phyloP scores from a whole-genome alignment of 2,888 invertebrate species.

The Sturmia bella region DNA sequence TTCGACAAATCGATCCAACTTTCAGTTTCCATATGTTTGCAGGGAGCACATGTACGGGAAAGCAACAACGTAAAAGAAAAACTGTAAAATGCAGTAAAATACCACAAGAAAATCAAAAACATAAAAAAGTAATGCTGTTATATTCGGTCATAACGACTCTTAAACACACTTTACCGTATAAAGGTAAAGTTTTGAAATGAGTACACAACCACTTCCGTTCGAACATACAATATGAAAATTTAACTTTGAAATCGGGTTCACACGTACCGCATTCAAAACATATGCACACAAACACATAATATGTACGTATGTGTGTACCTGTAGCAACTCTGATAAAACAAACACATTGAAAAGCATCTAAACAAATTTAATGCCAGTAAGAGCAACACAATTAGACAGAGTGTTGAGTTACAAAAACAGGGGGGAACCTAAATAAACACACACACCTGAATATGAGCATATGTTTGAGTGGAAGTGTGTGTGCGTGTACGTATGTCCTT shows the following conservation, averaged over 20 bases:
- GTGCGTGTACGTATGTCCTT: not conserved
- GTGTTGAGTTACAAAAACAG: not conserved
- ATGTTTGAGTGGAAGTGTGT: no score
- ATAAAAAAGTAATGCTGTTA: slow-evolving; percentile 4
- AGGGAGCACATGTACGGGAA: no score
- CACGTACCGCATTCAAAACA: not conserved
- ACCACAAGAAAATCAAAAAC: slow-evolving; percentile 56
- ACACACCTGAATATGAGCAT: not conserved
- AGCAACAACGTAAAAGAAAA: slow-evolving; percentile 46
- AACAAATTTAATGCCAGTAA: slow-evolving; percentile 47
- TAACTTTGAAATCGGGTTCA: slow-evolving; percentile 48
- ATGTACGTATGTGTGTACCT: no score
- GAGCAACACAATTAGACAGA: not conserved
- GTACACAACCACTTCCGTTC: slow-evolving; percentile 20
- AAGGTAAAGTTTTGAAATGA: not conserved
- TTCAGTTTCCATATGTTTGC: no score
- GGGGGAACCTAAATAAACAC: not conserved
- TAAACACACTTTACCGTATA: not conserved
- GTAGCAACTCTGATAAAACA: slow-evolving; percentile 28
- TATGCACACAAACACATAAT: not conserved
- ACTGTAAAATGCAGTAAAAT: slow-evolving; percentile 54
- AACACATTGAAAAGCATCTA: slow-evolving; percentile 5
- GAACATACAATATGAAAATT: not conserved
- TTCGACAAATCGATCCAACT: no score
- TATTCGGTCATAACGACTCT: not conserved